A percentile compares a stretch with the other conserved stretches of the same genome.
phyloP scores from a whole-genome alignment of 2,888 invertebrate species.

The Phyto melanocephala region DNA sequence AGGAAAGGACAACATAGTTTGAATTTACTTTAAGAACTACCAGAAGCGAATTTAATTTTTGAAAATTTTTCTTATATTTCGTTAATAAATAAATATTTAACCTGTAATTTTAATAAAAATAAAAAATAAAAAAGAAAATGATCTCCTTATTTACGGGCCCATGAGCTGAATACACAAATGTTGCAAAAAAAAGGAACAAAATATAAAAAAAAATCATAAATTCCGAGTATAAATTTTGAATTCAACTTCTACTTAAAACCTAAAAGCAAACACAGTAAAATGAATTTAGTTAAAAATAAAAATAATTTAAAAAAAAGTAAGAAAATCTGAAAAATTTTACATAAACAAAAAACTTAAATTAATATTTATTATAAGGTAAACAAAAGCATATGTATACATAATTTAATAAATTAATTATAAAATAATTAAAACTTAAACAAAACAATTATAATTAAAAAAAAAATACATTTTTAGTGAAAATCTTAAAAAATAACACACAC shows the following conservation, averaged over 20 bases:
- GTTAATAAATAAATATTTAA: constrained; percentile 35
- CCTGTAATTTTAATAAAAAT: constrained; percentile 36
- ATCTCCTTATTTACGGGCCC: constrained; percentile 68
- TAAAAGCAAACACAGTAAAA: constrained; percentile 45
- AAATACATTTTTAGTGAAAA: constrained; percentile 61
- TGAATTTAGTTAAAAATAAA: constrained; percentile 58
- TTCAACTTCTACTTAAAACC: constrained; percentile 50
- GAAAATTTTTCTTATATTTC: constrained; percentile 11
- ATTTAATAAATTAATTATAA: constrained; percentile 62
- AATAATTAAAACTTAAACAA: constrained; percentile 43
- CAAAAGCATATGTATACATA: constrained; percentile 59
- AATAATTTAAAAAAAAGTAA: constrained; percentile 13
- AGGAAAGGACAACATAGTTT: neutral
- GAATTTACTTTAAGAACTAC: constrained; percentile 8
- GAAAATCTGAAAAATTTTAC: constrained; percentile 44
- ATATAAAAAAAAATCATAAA: constrained; percentile 32
- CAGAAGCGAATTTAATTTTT: constrained; percentile 62
- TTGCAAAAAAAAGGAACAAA: constrained; percentile 69
- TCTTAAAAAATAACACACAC: constrained; percentile 31
- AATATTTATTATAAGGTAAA: constrained; percentile 62
- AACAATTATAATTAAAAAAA: neutral
- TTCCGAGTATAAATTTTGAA: constrained; percentile 45
- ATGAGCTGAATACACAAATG: constrained; percentile 61
- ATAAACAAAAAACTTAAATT: constrained; percentile 53
- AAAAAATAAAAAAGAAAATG: constrained; percentile 55